Base-by-base conservation (phyloP, 2,113 vertebrate species). In the Indicator maculatus region DNA sequence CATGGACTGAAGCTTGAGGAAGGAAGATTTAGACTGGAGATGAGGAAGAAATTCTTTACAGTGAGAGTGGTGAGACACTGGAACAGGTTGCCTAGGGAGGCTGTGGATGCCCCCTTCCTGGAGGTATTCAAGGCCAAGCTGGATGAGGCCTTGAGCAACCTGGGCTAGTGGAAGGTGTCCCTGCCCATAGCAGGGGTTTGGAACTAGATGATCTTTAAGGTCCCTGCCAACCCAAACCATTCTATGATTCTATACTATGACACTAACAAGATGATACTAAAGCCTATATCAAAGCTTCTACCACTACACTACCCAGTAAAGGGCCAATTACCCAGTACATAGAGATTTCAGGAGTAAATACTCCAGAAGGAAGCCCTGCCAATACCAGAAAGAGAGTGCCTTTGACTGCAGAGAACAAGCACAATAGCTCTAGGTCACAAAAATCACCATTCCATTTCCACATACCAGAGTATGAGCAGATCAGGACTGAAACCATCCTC, bases 381-480 rank as follows among this genome's bases (percentile, higher is more conserved):
- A 33, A 28, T 1, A 53, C 8, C 26, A 27, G 15, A 66, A 82
- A 76, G 12, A 8, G 5, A 84, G 21, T 17, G 4, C 11, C 16
- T 72, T 36, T 28, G 20, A 44, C 16, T 7, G 1, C 38, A 31
- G 38, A 31, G 19, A 89, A 67, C 0, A 2, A 36, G 3, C 82
- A 9, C 16, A 26, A 39, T 0, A 56, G 5, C 4, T 88, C 27
- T 30, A 80, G 36, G 15, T 53, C 26, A 69, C 77, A 71, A 85
- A 71, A 72, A 13, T 0, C 31, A 58, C 8, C 44, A 11, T 7
- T 18, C 9, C 0, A 0, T 19, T 76, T 58, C 20, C 55, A 76
- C 63, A 67, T 36, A 8, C 10, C 17, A 11, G 24, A 11, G 11
- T 1, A 4, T 8, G 27, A 72, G 38, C 31, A 58, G 11, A 80